Conservation (phyloP, 2,113 vertebrate genomes). For the Pollimyrus isidori region DNA sequence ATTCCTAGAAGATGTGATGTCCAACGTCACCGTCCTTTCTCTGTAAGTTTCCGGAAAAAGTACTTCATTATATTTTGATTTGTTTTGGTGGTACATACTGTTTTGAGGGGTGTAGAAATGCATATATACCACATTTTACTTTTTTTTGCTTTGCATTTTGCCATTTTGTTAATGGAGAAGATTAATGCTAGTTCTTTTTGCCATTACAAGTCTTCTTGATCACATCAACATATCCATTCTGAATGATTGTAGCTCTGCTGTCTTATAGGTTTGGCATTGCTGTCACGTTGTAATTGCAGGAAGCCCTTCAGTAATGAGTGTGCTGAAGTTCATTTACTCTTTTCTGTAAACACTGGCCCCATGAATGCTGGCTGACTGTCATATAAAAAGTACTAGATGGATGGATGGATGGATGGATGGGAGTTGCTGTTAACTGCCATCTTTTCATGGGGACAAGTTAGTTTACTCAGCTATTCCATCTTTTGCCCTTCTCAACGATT, state of each 20-base stretch:
- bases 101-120: background rate
- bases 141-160: background rate
- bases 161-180: background rate
- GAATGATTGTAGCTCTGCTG: background rate
- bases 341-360: background rate
- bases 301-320: background rate
- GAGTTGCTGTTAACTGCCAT: background rate
- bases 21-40: constrained; percentile 82
- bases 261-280: background rate
- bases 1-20: constrained; percentile 74
- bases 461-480: background rate
- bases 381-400: background rate
- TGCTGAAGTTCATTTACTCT: background rate
- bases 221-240: background rate
- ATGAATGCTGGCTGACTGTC: background rate
- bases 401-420: too few species aligned
- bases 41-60: constrained; percentile 66
- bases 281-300: background rate
- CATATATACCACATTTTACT: background rate
- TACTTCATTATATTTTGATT: background rate
- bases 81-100: background rate
- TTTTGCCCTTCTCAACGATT: background rate
- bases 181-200: background rate
- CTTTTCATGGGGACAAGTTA: background rate
- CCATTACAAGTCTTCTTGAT: background rate